Evolutionary conservation across 2,797 vertebrate genomes (phyloP).

Genomic region (Anolis apletophallus): DNA sequence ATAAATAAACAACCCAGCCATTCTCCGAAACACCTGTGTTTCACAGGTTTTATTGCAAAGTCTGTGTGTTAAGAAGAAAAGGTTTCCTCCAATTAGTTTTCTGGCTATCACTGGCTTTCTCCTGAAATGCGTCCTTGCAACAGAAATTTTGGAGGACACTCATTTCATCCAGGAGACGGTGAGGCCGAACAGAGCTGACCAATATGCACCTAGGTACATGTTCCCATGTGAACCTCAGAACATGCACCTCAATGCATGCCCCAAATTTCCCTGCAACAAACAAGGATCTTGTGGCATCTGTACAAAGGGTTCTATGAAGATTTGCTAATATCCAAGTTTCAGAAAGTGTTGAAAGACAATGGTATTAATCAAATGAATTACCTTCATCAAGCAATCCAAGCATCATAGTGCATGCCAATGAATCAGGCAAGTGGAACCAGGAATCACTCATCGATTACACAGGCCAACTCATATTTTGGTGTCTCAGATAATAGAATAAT

Average conservation of each 20-base stretch:
- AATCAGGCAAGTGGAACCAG: too few species aligned
- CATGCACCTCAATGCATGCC: neutral
- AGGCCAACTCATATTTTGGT: too few species aligned
- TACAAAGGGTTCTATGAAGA: neutral
- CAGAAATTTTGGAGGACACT: neutral
- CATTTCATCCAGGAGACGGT: neutral
- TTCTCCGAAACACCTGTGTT: too few species aligned
- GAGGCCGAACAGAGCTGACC: neutral
- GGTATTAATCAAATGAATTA: neutral
- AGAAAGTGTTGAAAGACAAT: neutral
- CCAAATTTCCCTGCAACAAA: neutral
- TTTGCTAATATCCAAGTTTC: neutral
- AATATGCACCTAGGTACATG: too few species aligned
- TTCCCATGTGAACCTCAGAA: neutral
- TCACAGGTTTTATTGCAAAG: too few species aligned
- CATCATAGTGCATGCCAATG: too few species aligned
- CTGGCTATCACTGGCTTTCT: neutral
- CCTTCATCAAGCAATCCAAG: too few species aligned
- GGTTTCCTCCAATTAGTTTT: neutral
- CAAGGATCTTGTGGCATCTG: neutral
- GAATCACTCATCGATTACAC: too few species aligned
- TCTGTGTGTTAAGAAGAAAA: neutral
- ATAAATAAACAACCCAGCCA: too few species aligned
- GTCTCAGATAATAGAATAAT: too few species aligned
- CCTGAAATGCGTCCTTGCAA: neutral